These are phyloP conservation scores for Crocodylus rhombifer DNA, from an alignment of 2,797 vertebrate genomes.

Conservation along the genomic window DNA sequence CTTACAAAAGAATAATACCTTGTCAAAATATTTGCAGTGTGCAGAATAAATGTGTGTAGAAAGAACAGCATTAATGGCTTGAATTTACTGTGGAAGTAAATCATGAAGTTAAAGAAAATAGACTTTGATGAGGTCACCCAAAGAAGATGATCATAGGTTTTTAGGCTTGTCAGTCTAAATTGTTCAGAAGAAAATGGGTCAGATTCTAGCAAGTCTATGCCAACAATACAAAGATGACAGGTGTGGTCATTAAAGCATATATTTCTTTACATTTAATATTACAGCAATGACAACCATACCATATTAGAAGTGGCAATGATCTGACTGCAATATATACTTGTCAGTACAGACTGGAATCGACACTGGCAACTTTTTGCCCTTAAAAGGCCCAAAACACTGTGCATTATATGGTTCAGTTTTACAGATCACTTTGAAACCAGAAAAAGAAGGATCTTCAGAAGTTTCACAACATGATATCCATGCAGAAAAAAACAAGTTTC, in stretches of 20 bases:
- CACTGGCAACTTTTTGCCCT: background rate
- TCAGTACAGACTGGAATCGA: background rate
- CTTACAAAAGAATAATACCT: slow-evolving; percentile 25
- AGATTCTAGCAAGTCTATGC: background rate
- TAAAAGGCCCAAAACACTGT: background rate
- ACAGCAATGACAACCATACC: background rate
- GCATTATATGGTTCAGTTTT: background rate
- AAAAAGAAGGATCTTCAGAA: background rate
- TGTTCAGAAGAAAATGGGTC: background rate
- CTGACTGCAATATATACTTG: background rate
- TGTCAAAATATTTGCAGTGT: slow-evolving; percentile 69
- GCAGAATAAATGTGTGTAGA: background rate
- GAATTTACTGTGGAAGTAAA: background rate
- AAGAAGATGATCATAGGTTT: background rate
- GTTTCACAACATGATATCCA: background rate
- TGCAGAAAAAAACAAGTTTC: background rate
- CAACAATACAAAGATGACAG: background rate
- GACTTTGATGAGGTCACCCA: background rate
- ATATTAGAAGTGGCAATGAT: background rate
- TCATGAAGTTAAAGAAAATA: background rate
- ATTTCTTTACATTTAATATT: background rate
- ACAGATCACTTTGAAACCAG: background rate
- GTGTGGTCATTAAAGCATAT: background rate
- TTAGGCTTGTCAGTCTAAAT: background rate
- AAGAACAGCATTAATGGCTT: background rate